phyloP scores from a whole-genome alignment of 2,888 invertebrate genomes.

The Andrena bicolor region DNA sequence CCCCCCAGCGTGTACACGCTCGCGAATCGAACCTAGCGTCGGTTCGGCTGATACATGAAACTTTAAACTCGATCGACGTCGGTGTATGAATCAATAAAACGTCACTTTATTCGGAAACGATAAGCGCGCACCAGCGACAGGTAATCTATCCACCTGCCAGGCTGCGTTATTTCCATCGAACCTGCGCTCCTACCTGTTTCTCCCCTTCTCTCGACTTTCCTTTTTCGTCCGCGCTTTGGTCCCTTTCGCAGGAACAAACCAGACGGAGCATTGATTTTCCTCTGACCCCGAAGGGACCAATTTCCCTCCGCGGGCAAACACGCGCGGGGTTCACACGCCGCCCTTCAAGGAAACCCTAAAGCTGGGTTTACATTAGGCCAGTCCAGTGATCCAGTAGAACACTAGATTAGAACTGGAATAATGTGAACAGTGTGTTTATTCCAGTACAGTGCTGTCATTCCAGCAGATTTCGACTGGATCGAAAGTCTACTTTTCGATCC shows the following conservation, averaged over 20 bases:
- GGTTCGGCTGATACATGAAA: neutral
- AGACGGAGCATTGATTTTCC: slow-evolving; percentile 45
- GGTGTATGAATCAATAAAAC: slow-evolving; percentile 39
- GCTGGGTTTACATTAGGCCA: no score
- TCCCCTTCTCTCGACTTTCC: neutral
- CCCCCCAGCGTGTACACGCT: no score
- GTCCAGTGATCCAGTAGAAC: no score
- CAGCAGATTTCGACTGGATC: no score
- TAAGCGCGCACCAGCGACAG: slow-evolving; percentile 27
- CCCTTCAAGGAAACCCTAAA: slow-evolving; percentile 23
- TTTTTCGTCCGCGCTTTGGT: neutral
- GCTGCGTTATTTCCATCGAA: slow-evolving; percentile 29
- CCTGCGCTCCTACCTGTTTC: neutral
- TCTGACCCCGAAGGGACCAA: slow-evolving; percentile 28
- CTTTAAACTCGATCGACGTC: slow-evolving; percentile 7
- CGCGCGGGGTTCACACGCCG: slow-evolving; percentile 17
- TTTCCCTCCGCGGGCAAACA: slow-evolving; percentile 7
- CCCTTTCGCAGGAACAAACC: neutral
- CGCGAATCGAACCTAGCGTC: neutral
- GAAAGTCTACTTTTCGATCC: no score
- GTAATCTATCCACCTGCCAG: slow-evolving; percentile 41
- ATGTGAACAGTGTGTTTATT: no score
- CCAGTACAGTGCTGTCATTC: no score
- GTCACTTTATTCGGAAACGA: slow-evolving; percentile 40
- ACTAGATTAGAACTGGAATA: no score